A percentile compares a stretch with the other conserved stretches of the same genome.
These are phyloP conservation scores for Tenrec ecaudatus DNA, from an alignment of 2,113 vertebrate genomes.

Conservation along the genomic window DNA sequence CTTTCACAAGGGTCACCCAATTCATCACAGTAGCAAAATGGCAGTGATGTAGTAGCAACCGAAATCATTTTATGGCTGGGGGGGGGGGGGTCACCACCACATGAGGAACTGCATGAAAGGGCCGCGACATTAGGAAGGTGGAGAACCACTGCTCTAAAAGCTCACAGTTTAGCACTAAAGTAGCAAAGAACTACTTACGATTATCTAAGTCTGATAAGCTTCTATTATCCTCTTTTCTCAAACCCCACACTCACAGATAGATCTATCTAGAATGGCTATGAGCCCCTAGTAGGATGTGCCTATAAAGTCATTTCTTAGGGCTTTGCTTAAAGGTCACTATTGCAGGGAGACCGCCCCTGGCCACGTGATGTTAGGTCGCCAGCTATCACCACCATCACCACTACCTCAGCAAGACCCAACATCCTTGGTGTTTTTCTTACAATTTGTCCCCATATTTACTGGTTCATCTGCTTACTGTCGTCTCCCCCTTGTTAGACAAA, in stretches of 20 bases:
- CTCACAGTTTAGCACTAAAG: conserved; percentile 1
- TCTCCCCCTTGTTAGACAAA: neutral
- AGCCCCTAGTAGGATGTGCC: too few species aligned
- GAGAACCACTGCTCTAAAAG: neutral
- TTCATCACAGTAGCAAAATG: too few species aligned
- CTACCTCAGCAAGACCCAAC: neutral
- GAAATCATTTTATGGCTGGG: too few species aligned
- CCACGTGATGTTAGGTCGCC: neutral
- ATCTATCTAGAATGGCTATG: neutral
- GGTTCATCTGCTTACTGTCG: neutral
- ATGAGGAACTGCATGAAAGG: too few species aligned
- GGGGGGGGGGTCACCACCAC: too few species aligned
- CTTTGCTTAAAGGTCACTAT: neutral
- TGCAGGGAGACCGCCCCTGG: neutral
- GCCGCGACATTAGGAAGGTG: too few species aligned
- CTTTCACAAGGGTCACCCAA: too few species aligned
- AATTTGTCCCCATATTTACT: conserved; percentile 21
- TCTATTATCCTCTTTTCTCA: neutral
- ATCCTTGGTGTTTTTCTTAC: neutral
- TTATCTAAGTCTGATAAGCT: neutral
- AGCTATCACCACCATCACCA: neutral
- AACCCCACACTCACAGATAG: neutral
- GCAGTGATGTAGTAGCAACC: too few species aligned
- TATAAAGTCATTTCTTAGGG: too few species aligned
- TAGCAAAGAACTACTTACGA: neutral